These are phyloP conservation scores for Limnodromus scolopaceus DNA, from an alignment of 2,797 vertebrate species.

Conservation along the genomic window DNA sequence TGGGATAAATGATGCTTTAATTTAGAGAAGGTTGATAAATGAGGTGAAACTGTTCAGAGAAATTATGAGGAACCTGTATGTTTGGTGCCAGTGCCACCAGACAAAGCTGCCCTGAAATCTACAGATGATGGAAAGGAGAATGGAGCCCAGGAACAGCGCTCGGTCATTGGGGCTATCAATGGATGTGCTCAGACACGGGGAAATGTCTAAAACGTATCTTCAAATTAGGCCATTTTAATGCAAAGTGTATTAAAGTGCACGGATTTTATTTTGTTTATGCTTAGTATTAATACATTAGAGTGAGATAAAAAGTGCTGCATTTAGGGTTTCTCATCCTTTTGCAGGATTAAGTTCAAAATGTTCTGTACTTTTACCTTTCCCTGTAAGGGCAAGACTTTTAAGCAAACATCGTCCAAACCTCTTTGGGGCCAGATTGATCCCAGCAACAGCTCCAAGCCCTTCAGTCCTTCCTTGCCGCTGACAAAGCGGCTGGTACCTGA, in stretches of 20 bases:
- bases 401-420: background rate
- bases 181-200: background rate
- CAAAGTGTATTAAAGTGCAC: background rate
- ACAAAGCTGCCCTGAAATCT: background rate
- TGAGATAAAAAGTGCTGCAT: background rate
- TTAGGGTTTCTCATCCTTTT: background rate
- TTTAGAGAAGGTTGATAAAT: background rate
- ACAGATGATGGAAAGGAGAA: background rate
- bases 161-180: rapidly evolving
- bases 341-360: background rate
- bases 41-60: background rate
- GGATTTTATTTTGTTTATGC: background rate
- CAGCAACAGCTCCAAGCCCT: background rate
- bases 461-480: background rate
- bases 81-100: background rate
- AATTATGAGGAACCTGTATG: background rate
- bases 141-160: background rate
- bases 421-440: background rate
- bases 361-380: background rate
- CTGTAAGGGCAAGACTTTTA: background rate
- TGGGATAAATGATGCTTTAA: background rate
- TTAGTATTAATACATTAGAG: background rate
- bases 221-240: background rate
- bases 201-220: background rate
- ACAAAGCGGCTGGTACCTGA: background rate